phyloP scores from a whole-genome alignment of 1,140 invertebrate genomes.

The Diorhabda carinulata region DNA sequence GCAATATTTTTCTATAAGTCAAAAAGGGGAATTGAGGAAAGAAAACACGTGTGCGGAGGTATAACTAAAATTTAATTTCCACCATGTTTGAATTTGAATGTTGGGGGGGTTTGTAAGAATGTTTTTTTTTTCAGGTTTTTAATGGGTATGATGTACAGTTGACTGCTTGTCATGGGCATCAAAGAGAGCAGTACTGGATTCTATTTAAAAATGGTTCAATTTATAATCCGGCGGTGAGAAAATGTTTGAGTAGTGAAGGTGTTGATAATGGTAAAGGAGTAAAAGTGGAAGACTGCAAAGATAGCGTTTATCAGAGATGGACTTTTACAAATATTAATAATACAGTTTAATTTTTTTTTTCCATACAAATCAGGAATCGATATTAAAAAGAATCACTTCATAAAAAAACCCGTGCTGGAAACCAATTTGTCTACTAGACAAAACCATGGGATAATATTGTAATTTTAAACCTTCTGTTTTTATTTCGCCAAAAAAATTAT shows the following conservation, averaged over 20 bases:
- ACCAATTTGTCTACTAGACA: no score
- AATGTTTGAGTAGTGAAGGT: slow-evolving; percentile 43
- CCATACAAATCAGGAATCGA: no score
- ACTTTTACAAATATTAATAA: slow-evolving; percentile 40
- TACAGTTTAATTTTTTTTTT: slow-evolving; percentile 26
- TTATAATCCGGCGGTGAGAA: slow-evolving; percentile 37
- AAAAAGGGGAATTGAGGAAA: slow-evolving; percentile 66
- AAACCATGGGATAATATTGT: no score
- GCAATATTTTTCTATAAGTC: slow-evolving; percentile 71
- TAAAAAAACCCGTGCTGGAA: no score
- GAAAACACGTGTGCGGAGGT: slow-evolving; percentile 69
- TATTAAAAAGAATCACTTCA: no score
- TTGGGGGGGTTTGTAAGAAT: not conserved
- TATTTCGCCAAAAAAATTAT: no score
- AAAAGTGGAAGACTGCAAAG: slow-evolving; percentile 37
- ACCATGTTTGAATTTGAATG: not conserved
- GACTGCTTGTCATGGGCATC: slow-evolving; percentile 53
- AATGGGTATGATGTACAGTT: slow-evolving; percentile 50
- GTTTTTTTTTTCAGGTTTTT: slow-evolving; percentile 24
- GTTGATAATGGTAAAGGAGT: slow-evolving; percentile 43
- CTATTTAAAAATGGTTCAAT: slow-evolving; percentile 40
- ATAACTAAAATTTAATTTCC: not conserved
- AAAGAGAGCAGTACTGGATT: slow-evolving; percentile 60
- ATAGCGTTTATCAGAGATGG: slow-evolving; percentile 41
- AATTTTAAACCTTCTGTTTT: no score